Evolutionary conservation across 2,797 vertebrate species (phyloP).

Genomic region (Sebastes taczanowskii): DNA sequence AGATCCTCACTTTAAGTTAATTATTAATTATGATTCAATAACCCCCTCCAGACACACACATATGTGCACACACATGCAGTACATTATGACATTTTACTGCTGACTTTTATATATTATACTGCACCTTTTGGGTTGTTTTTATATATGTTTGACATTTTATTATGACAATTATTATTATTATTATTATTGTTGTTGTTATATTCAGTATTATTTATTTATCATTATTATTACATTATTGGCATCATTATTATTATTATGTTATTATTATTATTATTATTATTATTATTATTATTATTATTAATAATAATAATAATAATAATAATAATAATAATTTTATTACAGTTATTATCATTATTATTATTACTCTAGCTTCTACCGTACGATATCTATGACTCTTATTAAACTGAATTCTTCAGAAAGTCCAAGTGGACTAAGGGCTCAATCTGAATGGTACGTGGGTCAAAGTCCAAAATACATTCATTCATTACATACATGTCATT

Average conservation of each 20-base stretch:
- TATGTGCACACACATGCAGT: not conserved
- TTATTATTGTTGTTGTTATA: too few species aligned
- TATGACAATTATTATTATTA: not conserved
- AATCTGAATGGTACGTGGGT: not conserved
- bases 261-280: too few species aligned
- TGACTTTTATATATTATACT: not conserved
- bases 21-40: constrained; percentile 1
- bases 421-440: not conserved
- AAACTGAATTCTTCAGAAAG: too few species aligned
- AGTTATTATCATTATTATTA: too few species aligned
- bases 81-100: not conserved
- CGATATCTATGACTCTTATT: too few species aligned
- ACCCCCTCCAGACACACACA: not conserved
- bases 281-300: not conserved
- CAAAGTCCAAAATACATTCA: not conserved
- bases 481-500: not conserved
- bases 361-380: too few species aligned
- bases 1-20: not conserved
- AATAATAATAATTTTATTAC: too few species aligned
- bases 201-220: not conserved
- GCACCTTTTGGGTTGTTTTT: not conserved
- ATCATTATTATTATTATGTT: not conserved
- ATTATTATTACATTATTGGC: not conserved
- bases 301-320: too few species aligned
- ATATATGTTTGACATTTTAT: not conserved